A percentile compares a stretch with the other conserved stretches of the same genome.
Conservation (phyloP, 2,888 invertebrate genomes). For the Lacanobia wlatinum region DNA sequence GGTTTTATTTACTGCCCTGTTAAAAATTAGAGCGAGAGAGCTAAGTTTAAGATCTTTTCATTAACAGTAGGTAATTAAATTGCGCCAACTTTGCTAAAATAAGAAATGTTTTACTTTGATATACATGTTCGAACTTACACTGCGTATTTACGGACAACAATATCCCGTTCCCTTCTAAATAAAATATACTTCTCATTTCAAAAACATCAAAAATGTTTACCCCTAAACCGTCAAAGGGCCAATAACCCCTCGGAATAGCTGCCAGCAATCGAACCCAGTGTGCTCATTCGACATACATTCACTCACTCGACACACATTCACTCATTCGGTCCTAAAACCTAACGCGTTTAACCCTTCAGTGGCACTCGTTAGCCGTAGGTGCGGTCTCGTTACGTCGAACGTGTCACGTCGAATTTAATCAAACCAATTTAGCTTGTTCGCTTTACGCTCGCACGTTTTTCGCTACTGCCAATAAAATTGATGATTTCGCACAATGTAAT, state of each 20-base stretch:
- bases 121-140: no score
- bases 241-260: conserved; percentile 31
- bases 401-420: conserved; percentile 64
- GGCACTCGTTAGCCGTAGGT: conserved; percentile 54
- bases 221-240: conserved; percentile 18
- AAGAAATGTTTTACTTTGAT: not conserved
- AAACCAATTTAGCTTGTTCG: conserved; percentile 64
- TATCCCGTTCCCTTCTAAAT: no score
- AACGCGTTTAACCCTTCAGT: conserved; percentile 50
- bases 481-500: conserved; percentile 61
- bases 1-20: conserved; percentile 25
- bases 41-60: not conserved
- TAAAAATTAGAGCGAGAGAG: conserved; percentile 14
- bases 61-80: conserved; percentile 2
- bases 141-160: no score
- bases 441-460: conserved; percentile 54
- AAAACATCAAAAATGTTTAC: conserved; percentile 14
- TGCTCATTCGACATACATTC: conserved; percentile 42
- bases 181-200: not conserved
- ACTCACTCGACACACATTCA: conserved; percentile 23
- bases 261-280: conserved; percentile 30
- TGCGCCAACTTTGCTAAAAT: no score
- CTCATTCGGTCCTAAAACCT: conserved; percentile 51
- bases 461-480: conserved; percentile 55
- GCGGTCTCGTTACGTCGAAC: conserved; percentile 65